These are phyloP conservation scores for Tenthredo distinguenda DNA, from an alignment of 2,888 invertebrate genomes.

Conservation along the genomic window DNA sequence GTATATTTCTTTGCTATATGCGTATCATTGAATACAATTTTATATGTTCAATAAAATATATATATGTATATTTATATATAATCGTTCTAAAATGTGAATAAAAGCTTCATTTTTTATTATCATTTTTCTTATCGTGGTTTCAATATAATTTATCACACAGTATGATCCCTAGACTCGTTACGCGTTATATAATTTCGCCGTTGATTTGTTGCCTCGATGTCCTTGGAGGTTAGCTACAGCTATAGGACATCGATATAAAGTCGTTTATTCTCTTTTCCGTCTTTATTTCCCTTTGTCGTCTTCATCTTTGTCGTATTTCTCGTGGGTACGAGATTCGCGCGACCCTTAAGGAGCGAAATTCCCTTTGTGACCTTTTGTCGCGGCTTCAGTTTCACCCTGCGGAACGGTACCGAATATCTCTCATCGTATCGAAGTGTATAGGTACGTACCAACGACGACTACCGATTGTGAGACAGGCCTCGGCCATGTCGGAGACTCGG, in stretches of 20 bases:
- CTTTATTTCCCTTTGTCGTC: background rate
- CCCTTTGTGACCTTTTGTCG: background rate
- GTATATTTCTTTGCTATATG: background rate
- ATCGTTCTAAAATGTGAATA: background rate
- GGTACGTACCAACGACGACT: background rate
- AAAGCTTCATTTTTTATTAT: background rate
- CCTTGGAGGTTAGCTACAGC: background rate
- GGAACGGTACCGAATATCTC: background rate
- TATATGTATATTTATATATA: too few species aligned
- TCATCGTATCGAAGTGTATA: background rate
- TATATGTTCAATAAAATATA: too few species aligned
- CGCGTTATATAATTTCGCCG: background rate
- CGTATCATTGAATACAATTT: background rate
- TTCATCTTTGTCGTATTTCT: background rate
- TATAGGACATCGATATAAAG: background rate
- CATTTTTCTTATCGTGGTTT: background rate
- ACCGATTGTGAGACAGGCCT: background rate
- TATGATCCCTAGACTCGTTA: too few species aligned
- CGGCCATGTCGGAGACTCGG: background rate
- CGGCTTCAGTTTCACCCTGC: background rate
- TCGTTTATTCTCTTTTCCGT: background rate
- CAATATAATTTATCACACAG: background rate
- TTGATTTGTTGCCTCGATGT: background rate
- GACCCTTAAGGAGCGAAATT: slow-evolving; percentile 1
- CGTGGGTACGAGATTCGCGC: too few species aligned